Evolutionary conservation across 2,113 vertebrate genomes (phyloP), one percentile per base, ranked within the genome.

Genomic region (Hipposideros armiger): DNA sequence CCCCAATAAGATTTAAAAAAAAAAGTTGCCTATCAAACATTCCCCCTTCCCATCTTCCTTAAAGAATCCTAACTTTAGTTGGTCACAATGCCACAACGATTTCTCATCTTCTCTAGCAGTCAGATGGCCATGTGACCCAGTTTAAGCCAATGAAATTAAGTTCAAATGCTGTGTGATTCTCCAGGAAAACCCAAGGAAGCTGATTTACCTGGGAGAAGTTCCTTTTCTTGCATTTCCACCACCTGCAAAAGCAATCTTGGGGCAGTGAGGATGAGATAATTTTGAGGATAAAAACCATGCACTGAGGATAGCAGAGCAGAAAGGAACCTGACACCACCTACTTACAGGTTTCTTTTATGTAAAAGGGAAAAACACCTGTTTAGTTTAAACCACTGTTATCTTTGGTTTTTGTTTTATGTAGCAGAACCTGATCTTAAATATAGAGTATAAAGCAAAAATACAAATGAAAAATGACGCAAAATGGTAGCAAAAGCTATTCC

Each of bases 341-440:
- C 58, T 85, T 83, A 54, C 20, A 86, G 67, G 82, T 86, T 54
- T 88, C 50, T 94, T 91, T 67, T 86, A 58, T 26, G 4, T 54
- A 95, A 92, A 47, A 73, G n/a, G 72, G 69, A 26, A 26, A 54
- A 78, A 52, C 26, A 80, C 13, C 56, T 80, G 45, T 58, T 90
- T 60, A 60, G 32, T 70, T 73, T 95, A 85, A 92, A 81, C 32
- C 40, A 58, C 20, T 52, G 11, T 50, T 69, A 58, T 80, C 76
- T 94, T 92, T 93, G n/a, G 19, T 32, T 92, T 90, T 96, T 83
- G 45, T 64, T 91, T 70, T 16, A 54, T 64, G 30, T 66, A 90
- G 54, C 28, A 73, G 36, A 89, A 62, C 13, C 36, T 95, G 72
- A 87, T 62, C 54, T 86, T 86, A 69, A 95, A 60, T 77, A 92